A percentile compares a stretch with the other conserved stretches of the same genome.
These are phyloP conservation scores for Zaprionus tsacasi DNA, from an alignment of 1,140 invertebrate species.

Conservation along the genomic window DNA sequence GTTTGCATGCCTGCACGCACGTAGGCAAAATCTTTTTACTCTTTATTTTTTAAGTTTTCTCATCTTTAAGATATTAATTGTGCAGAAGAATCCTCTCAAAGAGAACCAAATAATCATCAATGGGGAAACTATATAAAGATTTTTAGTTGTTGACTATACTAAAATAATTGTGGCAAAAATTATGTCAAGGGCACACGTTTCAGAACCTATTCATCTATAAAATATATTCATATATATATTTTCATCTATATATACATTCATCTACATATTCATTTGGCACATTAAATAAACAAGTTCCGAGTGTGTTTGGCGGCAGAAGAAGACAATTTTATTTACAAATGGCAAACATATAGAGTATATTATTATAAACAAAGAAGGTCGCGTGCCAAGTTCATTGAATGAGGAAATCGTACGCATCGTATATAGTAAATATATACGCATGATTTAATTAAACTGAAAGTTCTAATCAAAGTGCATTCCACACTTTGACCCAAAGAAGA, in stretches of 20 bases:
- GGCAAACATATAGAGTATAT: conserved; percentile 9
- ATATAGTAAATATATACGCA: not conserved
- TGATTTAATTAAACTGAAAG: not conserved
- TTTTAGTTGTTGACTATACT: not conserved
- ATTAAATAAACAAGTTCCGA: conserved; percentile 31
- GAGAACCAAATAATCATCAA: not conserved
- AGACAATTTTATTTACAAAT: conserved; percentile 46
- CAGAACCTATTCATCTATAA: conserved; percentile 7
- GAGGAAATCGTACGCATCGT: conserved; percentile 2
- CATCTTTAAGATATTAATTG: not conserved
- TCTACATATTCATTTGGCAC: conserved; percentile 25
- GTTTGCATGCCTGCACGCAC: conserved; percentile 45
- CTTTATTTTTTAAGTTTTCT: not conserved
- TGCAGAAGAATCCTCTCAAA: not conserved
- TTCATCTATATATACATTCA: conserved; percentile 24
- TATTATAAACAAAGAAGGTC: conserved; percentile 40
- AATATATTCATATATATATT: conserved; percentile 39
- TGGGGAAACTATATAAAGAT: not conserved
- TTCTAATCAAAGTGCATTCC: conserved; percentile 14
- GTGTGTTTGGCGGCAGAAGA: conserved; percentile 14
- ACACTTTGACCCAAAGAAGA: conserved; percentile 54
- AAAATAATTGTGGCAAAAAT: conserved; percentile 27
- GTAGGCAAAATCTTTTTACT: conserved; percentile 37
- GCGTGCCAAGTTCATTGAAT: conserved; percentile 63
- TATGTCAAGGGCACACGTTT: conserved; percentile 60